A percentile compares a stretch with the other conserved stretches of the same genome.
Evolutionary conservation across 2,113 vertebrate species (phyloP).

Genomic region (Calidris pygmaea): DNA sequence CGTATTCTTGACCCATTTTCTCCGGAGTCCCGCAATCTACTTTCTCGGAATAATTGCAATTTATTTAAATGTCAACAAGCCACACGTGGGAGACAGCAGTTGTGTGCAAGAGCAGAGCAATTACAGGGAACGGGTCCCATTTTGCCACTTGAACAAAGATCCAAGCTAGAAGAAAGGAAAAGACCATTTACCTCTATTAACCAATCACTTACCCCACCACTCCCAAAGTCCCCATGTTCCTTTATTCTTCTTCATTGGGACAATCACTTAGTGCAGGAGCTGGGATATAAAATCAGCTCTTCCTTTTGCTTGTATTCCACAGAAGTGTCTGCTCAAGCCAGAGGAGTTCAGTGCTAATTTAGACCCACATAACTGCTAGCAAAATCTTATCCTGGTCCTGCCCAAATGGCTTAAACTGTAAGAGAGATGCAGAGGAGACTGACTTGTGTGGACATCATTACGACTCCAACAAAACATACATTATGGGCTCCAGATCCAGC

Average conservation of each 20-base stretch:
- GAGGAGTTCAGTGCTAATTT: background rate
- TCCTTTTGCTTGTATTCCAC: background rate
- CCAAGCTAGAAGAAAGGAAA: background rate
- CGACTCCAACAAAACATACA: background rate
- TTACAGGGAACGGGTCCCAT: slow-evolving; percentile 51
- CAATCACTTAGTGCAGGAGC: background rate
- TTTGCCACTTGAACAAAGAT: slow-evolving; percentile 39
- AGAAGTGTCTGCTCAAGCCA: background rate
- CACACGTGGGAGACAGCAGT: slow-evolving; percentile 41
- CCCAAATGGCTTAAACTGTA: background rate
- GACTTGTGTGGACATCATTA: background rate
- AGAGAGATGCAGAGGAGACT: background rate
- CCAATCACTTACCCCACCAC: background rate
- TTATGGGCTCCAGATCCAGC: background rate
- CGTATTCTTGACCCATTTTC: background rate
- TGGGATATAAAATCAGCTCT: background rate
- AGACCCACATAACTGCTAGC: background rate
- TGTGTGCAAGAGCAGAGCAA: slow-evolving; percentile 57
- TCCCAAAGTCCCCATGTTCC: background rate
- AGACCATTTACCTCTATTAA: slow-evolving; percentile 22
- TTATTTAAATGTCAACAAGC: slow-evolving; percentile 75
- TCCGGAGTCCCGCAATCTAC: slow-evolving; percentile 35
- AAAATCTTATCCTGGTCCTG: background rate
- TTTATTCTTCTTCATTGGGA: background rate
- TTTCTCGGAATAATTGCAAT: slow-evolving; percentile 59